These are phyloP conservation scores for Paramormyrops kingsleyae DNA, from an alignment of 2,113 vertebrate genomes.

Conservation along the genomic window DNA sequence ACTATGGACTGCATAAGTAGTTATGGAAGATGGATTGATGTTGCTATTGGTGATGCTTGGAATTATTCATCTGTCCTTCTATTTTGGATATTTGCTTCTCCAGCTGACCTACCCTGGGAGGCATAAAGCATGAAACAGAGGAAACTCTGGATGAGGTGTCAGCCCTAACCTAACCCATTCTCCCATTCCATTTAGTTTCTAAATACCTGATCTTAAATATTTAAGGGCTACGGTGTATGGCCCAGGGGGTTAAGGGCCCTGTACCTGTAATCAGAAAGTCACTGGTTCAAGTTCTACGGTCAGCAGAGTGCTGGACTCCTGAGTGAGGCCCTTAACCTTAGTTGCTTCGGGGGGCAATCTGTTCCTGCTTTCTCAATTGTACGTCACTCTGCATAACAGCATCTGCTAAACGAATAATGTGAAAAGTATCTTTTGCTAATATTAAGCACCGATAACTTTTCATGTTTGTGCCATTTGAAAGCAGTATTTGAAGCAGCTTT, in stretches of 20 bases:
- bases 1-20: background rate
- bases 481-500: constrained; percentile 2
- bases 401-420: background rate
- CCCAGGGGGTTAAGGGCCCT: background rate
- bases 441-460: background rate
- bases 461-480: background rate
- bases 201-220: background rate
- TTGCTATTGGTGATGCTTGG: background rate
- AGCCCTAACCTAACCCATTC: background rate
- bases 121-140: background rate
- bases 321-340: background rate
- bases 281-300: background rate
- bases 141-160: background rate
- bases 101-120: background rate
- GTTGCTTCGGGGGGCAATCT: background rate
- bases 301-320: background rate
- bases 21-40: background rate
- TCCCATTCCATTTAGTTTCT: background rate
- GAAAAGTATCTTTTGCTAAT: background rate
- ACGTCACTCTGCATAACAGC: background rate
- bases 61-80: background rate
- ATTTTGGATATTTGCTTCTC: background rate
- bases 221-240: background rate
- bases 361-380: background rate
- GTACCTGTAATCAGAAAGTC: background rate